phyloP scores from a whole-genome alignment of 2,888 invertebrate species.

The Dolichomitus sp. region DNA sequence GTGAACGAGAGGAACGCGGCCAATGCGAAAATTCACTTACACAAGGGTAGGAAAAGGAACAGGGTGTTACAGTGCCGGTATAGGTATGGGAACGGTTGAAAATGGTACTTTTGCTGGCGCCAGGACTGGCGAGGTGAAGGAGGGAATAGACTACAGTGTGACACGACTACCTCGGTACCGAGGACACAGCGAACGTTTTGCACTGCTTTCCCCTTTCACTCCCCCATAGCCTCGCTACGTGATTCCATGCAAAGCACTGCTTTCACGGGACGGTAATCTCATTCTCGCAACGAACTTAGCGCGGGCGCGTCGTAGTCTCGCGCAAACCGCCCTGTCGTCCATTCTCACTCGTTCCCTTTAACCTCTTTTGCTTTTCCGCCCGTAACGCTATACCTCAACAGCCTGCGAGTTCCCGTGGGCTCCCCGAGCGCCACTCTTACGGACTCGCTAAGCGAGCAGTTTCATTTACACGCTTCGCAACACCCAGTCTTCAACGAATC shows the following conservation, averaged over 20 bases:
- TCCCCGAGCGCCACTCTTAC: conserved; percentile 47
- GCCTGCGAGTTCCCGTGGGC: conserved; percentile 63
- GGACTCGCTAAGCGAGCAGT: conserved; percentile 72
- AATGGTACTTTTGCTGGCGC: conserved; percentile 40
- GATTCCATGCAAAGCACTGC: conserved; percentile 80
- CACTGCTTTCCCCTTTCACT: conserved; percentile 47
- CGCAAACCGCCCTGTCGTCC: conserved; percentile 23
- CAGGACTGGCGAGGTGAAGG: conserved; percentile 9
- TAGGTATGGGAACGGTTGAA: conserved; percentile 1
- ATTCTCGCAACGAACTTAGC: conserved; percentile 81
- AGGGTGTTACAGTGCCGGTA: conserved; percentile 28
- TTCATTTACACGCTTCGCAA: conserved; percentile 73
- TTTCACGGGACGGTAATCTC: conserved; percentile 81
- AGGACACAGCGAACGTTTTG: conserved; percentile 43
- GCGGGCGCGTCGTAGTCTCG: conserved; percentile 54
- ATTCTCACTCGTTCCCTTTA: conserved; percentile 46
- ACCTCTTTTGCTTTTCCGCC: conserved; percentile 32
- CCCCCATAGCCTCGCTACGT: conserved; percentile 64
- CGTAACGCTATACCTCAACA: conserved; percentile 23
- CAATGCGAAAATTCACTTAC: conserved; percentile 77
- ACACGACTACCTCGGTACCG: conserved; percentile 32
- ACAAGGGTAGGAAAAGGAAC: conserved; percentile 52
- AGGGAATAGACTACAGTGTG: conserved; percentile 37
- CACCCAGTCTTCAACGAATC: conserved; percentile 36
- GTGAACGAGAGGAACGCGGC: conserved; percentile 40